Evolutionary conservation across 2,113 vertebrate genomes (phyloP).

Genomic region (Mus spicilegus): DNA sequence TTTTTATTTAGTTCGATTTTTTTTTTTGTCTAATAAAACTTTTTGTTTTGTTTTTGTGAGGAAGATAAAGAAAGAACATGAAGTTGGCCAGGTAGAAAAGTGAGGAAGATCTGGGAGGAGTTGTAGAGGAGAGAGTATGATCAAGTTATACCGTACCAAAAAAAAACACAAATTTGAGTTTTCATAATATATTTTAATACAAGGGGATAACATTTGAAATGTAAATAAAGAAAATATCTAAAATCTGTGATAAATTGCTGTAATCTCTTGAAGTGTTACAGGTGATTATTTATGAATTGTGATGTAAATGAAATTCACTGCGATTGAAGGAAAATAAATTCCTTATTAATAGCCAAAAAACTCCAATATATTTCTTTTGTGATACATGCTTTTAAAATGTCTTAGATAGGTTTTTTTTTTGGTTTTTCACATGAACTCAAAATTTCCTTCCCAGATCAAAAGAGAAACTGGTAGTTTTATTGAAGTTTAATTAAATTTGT

Average conservation of each 20-base stretch:
- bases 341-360: conserved; percentile 61
- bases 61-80: not conserved
- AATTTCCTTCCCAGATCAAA: conserved; percentile 3
- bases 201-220: too few relatives aligned
- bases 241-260: conserved; percentile 58
- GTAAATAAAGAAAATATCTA: not conserved
- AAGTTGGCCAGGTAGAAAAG: not conserved
- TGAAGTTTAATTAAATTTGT: not conserved
- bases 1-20: not conserved
- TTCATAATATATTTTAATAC: not conserved
- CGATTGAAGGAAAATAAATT: conserved; percentile 46
- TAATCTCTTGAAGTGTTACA: conserved; percentile 46
- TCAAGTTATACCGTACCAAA: not conserved
- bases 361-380: too few relatives aligned
- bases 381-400: not conserved
- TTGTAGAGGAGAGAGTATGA: not conserved
- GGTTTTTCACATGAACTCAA: conserved; percentile 30
- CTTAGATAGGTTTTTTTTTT: not conserved
- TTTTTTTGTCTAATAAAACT: not conserved
- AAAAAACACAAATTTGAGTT: not conserved
- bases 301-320: conserved; percentile 70
- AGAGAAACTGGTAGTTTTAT: not conserved
- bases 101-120: not conserved
- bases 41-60: not conserved
- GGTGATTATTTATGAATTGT: conserved; percentile 70